These are phyloP conservation scores for Dryocosmus kuriphilus DNA, from an alignment of 2,888 invertebrate species.

Conservation along the genomic window DNA sequence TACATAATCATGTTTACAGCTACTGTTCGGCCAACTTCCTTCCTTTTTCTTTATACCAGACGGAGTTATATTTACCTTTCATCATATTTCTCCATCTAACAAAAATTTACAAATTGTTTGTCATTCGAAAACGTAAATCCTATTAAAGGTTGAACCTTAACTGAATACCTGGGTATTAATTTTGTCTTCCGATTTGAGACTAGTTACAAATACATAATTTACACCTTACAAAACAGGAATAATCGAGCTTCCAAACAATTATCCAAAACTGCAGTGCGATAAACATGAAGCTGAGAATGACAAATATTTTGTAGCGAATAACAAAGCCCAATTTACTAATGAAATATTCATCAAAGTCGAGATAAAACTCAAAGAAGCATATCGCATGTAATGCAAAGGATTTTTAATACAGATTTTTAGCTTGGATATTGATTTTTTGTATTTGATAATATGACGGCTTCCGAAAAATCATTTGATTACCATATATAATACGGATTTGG, in stretches of 20 bases:
- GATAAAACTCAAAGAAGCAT: too few species aligned
- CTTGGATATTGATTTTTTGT: not conserved
- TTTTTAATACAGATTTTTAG: too few species aligned
- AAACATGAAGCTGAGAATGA: too few species aligned
- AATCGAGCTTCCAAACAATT: too few species aligned
- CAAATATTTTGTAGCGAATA: too few species aligned
- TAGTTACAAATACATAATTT: too few species aligned
- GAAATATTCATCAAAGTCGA: too few species aligned
- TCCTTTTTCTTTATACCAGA: not conserved
- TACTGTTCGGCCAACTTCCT: constrained; percentile 8
- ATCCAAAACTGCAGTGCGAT: too few species aligned
- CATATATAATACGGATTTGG: not conserved
- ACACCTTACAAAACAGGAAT: too few species aligned
- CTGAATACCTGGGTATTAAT: not conserved
- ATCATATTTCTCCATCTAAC: not conserved
- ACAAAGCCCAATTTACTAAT: too few species aligned
- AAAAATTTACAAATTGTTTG: constrained; percentile 1
- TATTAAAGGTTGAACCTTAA: not conserved
- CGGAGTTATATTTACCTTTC: not conserved
- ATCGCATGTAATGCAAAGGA: too few species aligned
- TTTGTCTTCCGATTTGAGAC: not conserved
- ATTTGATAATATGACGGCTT: not conserved
- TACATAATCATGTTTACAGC: constrained; percentile 37
- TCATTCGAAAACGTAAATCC: constrained; percentile 4
- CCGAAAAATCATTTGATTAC: not conserved